Base-by-base conservation (phyloP, 35 echinoderm and acorn worm genomes). In the Anneissia japonica region DNA sequence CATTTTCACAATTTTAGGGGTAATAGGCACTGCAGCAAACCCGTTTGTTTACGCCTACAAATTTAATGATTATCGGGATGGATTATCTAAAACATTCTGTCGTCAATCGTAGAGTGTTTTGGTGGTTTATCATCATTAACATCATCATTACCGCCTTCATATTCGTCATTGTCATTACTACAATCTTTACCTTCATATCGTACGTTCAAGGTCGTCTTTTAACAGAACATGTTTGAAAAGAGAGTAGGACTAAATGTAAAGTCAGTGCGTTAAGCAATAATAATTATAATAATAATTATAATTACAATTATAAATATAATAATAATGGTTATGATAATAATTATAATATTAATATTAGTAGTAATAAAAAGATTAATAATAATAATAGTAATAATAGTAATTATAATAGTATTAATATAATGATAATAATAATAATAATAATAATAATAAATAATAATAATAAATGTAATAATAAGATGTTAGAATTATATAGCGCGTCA, bases 331-430 rank as follows among this genome's bases (percentile, higher is more conserved):
- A 72, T 72, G n/a, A 72, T 72, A 72, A 72, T 72, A 72, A 72
- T 72, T 16, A 72, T 72, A 72, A n/a, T 72, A 72, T 16, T 72
- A 72, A 72, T 72, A n/a, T 16, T 72, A 72, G n/a, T 72, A 72
- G n/a, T 72, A 72, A 72, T 72, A 72, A 72, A 16, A 72, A 72
- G 13, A 72, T 16, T 72, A n/a, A 72, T 72, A 72, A 72, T 72
- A 72, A 72, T 72, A 72, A 72, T 72, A 72, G n/a, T 72, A 72
- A 72, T 72, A 72, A 72, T 72, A n/a, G n/a, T 72, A 72, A 72
- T 72, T 16, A 72, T 72, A 72, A 72, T 72, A 72, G n/a, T 16
- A 16, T 16, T 16, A 72, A 72, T 16, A 72, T 72, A 72, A 72
- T 72, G n/a, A 72, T 72, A 72, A 72, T 72, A 72, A 72, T 72